Conservation (phyloP, 2,113 vertebrate species). For the Fulica atra region DNA sequence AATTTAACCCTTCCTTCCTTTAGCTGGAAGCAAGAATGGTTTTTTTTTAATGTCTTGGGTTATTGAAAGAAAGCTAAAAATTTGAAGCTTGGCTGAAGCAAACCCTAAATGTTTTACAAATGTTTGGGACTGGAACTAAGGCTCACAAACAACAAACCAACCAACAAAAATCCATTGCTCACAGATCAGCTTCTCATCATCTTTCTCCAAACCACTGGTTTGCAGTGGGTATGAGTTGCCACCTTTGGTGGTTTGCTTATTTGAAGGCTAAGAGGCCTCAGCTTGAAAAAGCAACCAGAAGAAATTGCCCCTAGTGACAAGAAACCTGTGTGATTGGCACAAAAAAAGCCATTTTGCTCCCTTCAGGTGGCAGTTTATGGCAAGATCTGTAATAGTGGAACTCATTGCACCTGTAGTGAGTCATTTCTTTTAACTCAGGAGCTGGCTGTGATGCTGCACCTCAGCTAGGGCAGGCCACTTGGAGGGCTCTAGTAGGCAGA, state of each 20-base stretch:
- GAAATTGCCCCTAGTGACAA: neutral
- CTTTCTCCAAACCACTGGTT: neutral
- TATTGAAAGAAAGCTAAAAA: slow-evolving; percentile 26
- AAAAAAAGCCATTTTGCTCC: neutral
- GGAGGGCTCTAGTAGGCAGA: neutral
- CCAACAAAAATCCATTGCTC: neutral
- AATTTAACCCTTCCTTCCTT: too few relatives aligned
- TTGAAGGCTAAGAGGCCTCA: neutral
- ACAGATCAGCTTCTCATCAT: neutral
- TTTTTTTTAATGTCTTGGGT: neutral
- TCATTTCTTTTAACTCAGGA: neutral
- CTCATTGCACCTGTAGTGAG: neutral
- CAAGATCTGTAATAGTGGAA: neutral
- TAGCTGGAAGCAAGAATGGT: neutral
- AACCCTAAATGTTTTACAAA: slow-evolving; percentile 14
- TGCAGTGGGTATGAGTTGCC: neutral
- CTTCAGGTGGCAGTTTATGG: neutral
- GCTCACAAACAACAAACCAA: slow-evolving; percentile 17
- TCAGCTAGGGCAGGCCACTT: neutral
- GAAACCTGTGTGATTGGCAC: neutral
- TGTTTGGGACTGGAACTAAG: slow-evolving; percentile 15
- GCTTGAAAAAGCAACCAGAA: neutral
- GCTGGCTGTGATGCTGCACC: neutral
- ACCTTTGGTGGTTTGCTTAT: neutral
- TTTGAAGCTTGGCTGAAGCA: neutral